Percentiles rank a stretch among this genome's conserved stretches.
phyloP scores from a whole-genome alignment of 2,797 vertebrate genomes.

The Hypotaenidia okinawae region DNA sequence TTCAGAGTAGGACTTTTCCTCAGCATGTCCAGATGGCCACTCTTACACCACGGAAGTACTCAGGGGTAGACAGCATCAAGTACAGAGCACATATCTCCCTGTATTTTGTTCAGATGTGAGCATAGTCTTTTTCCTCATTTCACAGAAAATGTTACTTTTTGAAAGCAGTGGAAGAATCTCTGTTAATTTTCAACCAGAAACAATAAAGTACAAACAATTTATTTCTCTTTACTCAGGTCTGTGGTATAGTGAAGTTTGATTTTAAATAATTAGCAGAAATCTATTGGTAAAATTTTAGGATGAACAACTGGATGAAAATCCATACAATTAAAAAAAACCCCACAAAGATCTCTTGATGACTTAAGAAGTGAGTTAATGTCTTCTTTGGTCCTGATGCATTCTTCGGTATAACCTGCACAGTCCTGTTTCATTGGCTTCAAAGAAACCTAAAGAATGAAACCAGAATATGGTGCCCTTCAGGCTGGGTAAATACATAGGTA shows the following conservation, averaged over 20 bases:
- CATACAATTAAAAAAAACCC: not conserved
- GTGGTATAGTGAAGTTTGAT: not conserved
- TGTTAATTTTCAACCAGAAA: not conserved
- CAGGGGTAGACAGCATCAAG: not conserved
- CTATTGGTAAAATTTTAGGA: not conserved
- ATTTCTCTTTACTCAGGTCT: not conserved
- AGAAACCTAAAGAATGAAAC: conserved; percentile 4
- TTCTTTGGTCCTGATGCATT: not conserved
- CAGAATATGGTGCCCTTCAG: conserved; percentile 27
- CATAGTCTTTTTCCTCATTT: not conserved
- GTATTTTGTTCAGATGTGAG: not conserved
- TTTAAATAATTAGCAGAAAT: not conserved
- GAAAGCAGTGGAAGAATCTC: not conserved
- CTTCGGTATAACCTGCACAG: not conserved
- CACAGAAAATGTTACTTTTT: not conserved
- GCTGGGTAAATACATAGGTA: not conserved
- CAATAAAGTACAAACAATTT: rapidly evolving
- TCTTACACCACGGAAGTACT: not conserved
- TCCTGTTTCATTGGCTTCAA: not conserved
- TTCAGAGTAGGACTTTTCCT: not conserved
- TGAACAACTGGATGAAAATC: not conserved
- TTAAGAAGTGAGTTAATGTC: not conserved
- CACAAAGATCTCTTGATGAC: not conserved
- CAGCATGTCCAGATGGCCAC: not conserved
- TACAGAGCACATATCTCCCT: not conserved